Evolutionary conservation across 2,797 vertebrate species (phyloP).

Genomic region (Anguilla obscura): DNA sequence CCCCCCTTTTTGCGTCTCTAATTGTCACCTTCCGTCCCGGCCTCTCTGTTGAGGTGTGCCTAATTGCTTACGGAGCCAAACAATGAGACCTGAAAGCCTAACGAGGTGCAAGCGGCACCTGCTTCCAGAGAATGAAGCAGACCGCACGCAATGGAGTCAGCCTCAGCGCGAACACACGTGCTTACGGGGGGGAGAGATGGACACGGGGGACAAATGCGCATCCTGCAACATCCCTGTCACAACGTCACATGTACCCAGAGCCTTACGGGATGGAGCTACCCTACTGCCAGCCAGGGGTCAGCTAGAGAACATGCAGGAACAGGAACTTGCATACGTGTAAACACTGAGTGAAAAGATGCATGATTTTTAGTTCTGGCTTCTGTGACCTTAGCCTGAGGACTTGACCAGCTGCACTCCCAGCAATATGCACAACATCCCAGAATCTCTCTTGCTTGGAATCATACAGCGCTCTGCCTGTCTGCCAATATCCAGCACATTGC

Average conservation of each 20-base stretch:
- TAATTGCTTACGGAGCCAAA: conserved; percentile 1
- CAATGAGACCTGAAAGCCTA: background rate
- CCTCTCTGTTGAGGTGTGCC: background rate
- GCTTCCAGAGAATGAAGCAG: background rate
- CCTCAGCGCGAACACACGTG: background rate
- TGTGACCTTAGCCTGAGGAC: background rate
- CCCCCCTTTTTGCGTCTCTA: background rate
- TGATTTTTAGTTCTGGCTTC: background rate
- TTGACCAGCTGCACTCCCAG: background rate
- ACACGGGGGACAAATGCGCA: background rate
- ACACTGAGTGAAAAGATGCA: background rate
- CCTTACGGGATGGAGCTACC: background rate
- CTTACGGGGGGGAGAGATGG: too few relatives aligned
- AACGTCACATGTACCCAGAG: background rate
- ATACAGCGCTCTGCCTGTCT: background rate
- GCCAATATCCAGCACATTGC: background rate
- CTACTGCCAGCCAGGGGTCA: background rate
- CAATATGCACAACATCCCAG: background rate
- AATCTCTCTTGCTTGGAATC: background rate
- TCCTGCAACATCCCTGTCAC: background rate
- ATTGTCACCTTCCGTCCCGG: background rate
- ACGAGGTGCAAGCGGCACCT: background rate
- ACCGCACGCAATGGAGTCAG: background rate
- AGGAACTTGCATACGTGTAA: background rate
- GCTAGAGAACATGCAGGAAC: background rate